Conservation (phyloP, 1,140 invertebrate species). For the Drosophila dunni region DNA sequence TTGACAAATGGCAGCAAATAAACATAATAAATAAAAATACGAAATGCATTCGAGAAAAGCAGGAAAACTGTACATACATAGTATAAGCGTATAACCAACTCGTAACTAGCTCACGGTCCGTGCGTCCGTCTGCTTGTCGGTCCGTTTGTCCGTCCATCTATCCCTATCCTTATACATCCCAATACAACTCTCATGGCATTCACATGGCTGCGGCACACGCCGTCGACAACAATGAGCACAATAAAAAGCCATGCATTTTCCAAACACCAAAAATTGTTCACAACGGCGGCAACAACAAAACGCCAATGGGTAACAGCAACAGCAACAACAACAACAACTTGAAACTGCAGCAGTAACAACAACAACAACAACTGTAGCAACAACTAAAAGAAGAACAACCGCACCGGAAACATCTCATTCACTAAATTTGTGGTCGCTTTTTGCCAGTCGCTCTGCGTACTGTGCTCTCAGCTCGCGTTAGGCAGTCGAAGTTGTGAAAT, state of each 20-base stretch:
- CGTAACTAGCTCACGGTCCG: conserved; percentile 56
- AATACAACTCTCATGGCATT: conserved; percentile 24
- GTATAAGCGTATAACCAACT: not conserved
- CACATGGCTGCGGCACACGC: conserved; percentile 50
- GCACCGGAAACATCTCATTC: conserved; percentile 83
- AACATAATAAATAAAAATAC: conserved; percentile 80
- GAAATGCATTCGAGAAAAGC: conserved; percentile 65
- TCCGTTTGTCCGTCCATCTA: conserved; percentile 13
- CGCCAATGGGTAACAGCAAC: conserved; percentile 33
- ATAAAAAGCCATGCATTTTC: conserved; percentile 83
- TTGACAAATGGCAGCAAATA: conserved; percentile 81
- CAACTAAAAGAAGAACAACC: conserved; percentile 69
- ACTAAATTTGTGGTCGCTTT: conserved; percentile 82
- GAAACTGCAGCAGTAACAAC: conserved; percentile 18
- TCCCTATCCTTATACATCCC: not conserved
- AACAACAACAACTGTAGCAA: conserved; percentile 32
- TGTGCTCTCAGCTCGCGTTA: conserved; percentile 48
- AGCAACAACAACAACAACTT: conserved; percentile 32
- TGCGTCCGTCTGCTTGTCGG: not conserved
- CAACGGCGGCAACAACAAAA: conserved; percentile 43
- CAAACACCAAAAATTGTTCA: conserved; percentile 81
- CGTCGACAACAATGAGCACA: conserved; percentile 74
- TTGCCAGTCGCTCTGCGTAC: conserved; percentile 56
- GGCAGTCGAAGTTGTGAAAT: conserved; percentile 81
- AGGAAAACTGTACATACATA: conserved; percentile 12